phyloP scores from a whole-genome alignment of 1,140 invertebrate genomes.

The Drosophila murphyi region DNA sequence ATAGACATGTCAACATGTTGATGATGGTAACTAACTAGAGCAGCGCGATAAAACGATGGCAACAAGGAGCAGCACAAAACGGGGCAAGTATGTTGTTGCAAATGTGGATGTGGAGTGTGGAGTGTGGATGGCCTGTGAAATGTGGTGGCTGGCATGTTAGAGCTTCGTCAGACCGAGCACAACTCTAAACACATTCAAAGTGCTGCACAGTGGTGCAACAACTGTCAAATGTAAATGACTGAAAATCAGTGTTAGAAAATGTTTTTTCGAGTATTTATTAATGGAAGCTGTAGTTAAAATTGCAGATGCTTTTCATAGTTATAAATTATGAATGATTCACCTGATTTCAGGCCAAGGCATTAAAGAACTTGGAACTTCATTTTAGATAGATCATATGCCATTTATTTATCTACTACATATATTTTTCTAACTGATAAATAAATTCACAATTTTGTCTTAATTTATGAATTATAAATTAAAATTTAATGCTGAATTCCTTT shows the following conservation, averaged over 20 bases:
- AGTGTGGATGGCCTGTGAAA: constrained; percentile 20
- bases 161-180: constrained; percentile 35
- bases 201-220: constrained; percentile 53
- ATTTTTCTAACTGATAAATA: no score
- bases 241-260: not conserved
- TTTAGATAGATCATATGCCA: no score
- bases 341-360: no score
- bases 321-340: no score
- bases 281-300: no score
- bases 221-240: not conserved
- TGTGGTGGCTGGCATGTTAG: constrained; percentile 38
- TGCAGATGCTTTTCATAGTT: no score
- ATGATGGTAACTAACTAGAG: constrained; percentile 80
- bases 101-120: constrained; percentile 13
- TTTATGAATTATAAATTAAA: no score
- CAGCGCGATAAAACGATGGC: constrained; percentile 53
- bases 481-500: no score
- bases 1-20: constrained; percentile 83
- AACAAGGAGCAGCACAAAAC: not conserved
- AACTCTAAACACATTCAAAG: constrained; percentile 58
- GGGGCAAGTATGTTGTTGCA: constrained; percentile 12
- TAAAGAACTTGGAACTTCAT: no score
- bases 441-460: no score
- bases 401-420: no score
- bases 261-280: not conserved